Evolutionary conservation across 2,888 invertebrate genomes (phyloP), one percentile per base, ranked within the genome.

Genomic region (Sclerodermus sp.): DNA sequence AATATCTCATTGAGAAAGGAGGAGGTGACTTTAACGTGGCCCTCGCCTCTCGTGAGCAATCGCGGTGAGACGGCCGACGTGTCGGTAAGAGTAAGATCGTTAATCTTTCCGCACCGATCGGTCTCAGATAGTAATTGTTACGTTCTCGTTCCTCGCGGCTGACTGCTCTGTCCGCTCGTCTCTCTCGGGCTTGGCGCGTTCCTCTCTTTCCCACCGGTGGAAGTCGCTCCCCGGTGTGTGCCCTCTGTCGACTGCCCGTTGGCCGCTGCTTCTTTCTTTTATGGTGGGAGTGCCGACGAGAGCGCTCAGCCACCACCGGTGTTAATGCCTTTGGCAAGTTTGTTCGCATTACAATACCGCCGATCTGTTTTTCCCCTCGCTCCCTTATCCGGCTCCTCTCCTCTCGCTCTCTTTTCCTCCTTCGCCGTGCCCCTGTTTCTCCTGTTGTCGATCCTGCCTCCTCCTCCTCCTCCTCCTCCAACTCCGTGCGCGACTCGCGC

Each of bases 61-160:
- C 34, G 68, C 70, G 68, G 67, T 66, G 62, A 67, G 72, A 71
- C 60, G 53, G 55, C 64, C 70, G 72, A 70, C 70, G 73, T 68
- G 65, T 51, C 69, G 70, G 67, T 66, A 66, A 65, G 69, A 73
- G 74, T 74, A 73, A 76, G 76, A 77, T 77, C 76, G 76, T 77
- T 77, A 77, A 77, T 76, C 77, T 76, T 76, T 67, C 73, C 70
- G 68, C 70, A 70, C 76, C 74, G 77, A 77, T 77, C 76, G 75
- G 72, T 71, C 73, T 70, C 71, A 67, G 74, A 77, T 77, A 77
- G 76, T 77, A 77, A 77, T 77, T 77, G 77, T 77, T 76, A 76
- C 75, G 76, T 75, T 76, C 75, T 67, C 70, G 72, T 74, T 74
- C 60, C 73, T 71, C 72, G 66, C 70, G 68, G 70, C 69, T 70